Conservation (phyloP, 2,888 invertebrate genomes). For the Himalopsyche kuldschensis region DNA sequence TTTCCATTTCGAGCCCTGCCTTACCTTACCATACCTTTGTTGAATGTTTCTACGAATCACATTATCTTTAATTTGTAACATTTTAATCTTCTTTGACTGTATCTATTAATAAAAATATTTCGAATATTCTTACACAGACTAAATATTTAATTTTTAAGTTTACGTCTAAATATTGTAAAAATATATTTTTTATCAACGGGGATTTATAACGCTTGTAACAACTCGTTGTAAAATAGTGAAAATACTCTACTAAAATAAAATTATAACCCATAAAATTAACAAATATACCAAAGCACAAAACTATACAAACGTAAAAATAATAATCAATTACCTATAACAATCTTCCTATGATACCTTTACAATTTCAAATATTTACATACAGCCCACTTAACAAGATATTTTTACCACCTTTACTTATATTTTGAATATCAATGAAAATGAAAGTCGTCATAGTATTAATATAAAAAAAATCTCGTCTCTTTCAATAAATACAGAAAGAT, state of each 20-base stretch:
- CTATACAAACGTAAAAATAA: neutral
- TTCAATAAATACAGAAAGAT: too few species aligned
- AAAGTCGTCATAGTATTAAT: too few species aligned
- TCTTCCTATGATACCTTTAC: neutral
- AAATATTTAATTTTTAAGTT: neutral
- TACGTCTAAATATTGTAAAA: neutral
- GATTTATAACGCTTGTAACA: slow-evolving; percentile 29
- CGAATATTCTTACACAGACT: neutral
- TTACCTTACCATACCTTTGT: too few species aligned
- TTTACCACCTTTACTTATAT: too few species aligned
- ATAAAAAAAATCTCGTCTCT: too few species aligned
- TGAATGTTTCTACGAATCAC: too few species aligned
- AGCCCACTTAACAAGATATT: too few species aligned
- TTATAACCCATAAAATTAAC: neutral
- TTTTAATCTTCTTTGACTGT: too few species aligned
- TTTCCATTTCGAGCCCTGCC: too few species aligned
- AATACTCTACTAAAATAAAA: neutral
- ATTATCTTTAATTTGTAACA: too few species aligned
- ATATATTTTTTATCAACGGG: slow-evolving; percentile 14
- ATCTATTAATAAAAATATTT: neutral
- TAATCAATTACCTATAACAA: neutral
- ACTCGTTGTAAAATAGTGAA: slow-evolving; percentile 11
- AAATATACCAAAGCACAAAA: neutral
- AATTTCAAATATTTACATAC: neutral
- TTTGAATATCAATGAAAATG: too few species aligned